Base-by-base conservation (phyloP, 2,113 vertebrate genomes). In the Micromys minutus region DNA sequence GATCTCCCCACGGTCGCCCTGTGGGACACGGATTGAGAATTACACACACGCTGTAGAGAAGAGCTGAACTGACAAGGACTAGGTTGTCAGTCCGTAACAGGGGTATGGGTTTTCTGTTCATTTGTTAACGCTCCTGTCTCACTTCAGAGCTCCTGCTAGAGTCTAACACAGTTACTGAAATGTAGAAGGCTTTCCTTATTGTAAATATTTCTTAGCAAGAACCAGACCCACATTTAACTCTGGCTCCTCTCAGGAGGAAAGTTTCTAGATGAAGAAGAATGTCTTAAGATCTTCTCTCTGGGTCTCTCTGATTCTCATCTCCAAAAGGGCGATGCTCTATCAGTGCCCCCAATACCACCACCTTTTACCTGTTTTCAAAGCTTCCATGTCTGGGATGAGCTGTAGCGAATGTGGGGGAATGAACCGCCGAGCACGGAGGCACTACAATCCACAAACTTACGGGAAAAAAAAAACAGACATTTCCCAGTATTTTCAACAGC, bases 351-450 rank as follows among this genome's bases (percentile, higher is more conserved):
- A 15, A 65, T 12, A 15, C 4, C 24, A 42, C 65, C 21, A 87
- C 29, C 59, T 93, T 39, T 55, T 57, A 55, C 69, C 52, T 16
- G 10, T 21, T 29, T 65, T 52, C 67, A 72, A 7, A 26, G 19
- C 12, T 47, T 87, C 63, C 75, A 2, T 5, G 16, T 2, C 1
- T 47, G 24, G 75, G 59, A 65, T 1, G 2, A 57, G 57, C 31
- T 2, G 24, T 22, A 59, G 63, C 84, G 22, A 61, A 87, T 0
- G 0, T 12, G 10, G 29, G 36, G 26, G 16, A 59, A 81, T 47
- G 6, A 81, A 45, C 47, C 31, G 34, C 31, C 10, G 17, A 72
- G 26, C 52, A 71, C 76, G 22, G 31, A 55, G 45, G 72, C n/a
- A 4, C 17, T 17, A 10, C 36, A 13, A 24, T 61, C 52, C 17